Evolutionary conservation across 2,888 invertebrate genomes (phyloP), one percentile per base, ranked within the genome.

Genomic region (Argyresthia goedartella): DNA sequence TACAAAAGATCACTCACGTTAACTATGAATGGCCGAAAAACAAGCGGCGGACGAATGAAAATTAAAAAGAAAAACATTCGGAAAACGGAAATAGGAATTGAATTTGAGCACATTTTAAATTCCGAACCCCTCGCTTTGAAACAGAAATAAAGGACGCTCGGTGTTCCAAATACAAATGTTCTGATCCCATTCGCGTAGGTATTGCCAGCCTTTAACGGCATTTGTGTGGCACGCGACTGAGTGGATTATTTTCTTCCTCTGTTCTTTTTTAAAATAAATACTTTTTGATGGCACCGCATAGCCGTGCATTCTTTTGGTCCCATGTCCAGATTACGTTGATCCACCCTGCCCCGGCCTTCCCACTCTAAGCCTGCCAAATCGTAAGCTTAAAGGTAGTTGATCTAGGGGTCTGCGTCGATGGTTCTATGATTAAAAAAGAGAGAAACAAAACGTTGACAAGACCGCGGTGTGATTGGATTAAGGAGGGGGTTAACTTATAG

Each of bases 81-180:
- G 67, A 6, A 74, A 71, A 74, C 77, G 76, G 78, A 81, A 81
- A 77, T 70, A 73, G 70, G 79, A 81, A 85, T 85, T 79, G 81
- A 80, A 84, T 85, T 84, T 81, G 81, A 86, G 85, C 78, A 81
- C 79, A 80, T 82, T 84, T 81, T 76, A 81, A 84, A 79, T 77
- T 79, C 65, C 71, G 71, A 71, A 69, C 76, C 76, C 75, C 76
- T 50, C 62, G 74, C 74, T 80, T 80, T 80, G 82, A 78, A 76
- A 74, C 56, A 65, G 73, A 79, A 82, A 85, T 82, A 80, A 84
- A 84, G 81, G 76, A 78, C 77, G 68, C 66, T 66, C 25, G 6
- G 25, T 25, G 69, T 76, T 73, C 73, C 69, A 74, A 79, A 75
- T 66, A 61, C 69, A 69, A 76, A 76, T 73, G 74, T 82, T 84